Base-by-base conservation (phyloP, 2,888 invertebrate genomes). In the Galeruca laticollis region DNA sequence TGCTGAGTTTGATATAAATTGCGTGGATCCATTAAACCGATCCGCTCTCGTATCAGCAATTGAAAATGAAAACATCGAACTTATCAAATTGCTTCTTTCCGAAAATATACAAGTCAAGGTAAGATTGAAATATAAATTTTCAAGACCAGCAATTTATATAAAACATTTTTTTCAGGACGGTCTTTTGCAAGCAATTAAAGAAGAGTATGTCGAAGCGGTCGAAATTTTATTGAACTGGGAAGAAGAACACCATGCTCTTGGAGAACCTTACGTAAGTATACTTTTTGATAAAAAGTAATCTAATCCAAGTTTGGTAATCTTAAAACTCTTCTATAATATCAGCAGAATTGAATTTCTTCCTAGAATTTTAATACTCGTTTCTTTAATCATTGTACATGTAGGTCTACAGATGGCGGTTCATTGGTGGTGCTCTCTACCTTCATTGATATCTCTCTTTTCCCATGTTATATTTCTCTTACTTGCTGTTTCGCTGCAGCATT, bases 201-300 rank as follows among this genome's bases (percentile, higher is more conserved):
- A 99, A 86, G 98, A 99, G 83, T 99, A 98, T 83, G 98, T 99
- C 66, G 98, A 99, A 85, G 98, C 97, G 0, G 98, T 98, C 4
- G 98, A 99, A 86, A 87, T 97, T 57, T 88, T 99, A 13, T 87
- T 99, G 73, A 93, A 94, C 79, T 96, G 96, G 92, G 96, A 97
- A 84, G 96, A 97, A 83, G 89, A 90, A 5, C 88, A 91, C 79
- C 95, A 96, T 80, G 88, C 90, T 52, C 86, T 89, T 9, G 94
- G 94, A 33, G 89, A 92, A 74, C 92, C 93, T 73, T 95, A 95
- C 82, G 95, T 95, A 85, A 89, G 91, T 86, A 26, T 2, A 26
- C 5, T 26, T 26, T 26, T 26, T 26, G 6, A 26, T 26, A 26
- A 26, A 26, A 26, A 26, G 26, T n/a, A n/a, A n/a, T n/a, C n/a